These are phyloP conservation scores for Parapsyche elsis DNA, from an alignment of 1,140 invertebrate genomes.

Conservation along the genomic window DNA sequence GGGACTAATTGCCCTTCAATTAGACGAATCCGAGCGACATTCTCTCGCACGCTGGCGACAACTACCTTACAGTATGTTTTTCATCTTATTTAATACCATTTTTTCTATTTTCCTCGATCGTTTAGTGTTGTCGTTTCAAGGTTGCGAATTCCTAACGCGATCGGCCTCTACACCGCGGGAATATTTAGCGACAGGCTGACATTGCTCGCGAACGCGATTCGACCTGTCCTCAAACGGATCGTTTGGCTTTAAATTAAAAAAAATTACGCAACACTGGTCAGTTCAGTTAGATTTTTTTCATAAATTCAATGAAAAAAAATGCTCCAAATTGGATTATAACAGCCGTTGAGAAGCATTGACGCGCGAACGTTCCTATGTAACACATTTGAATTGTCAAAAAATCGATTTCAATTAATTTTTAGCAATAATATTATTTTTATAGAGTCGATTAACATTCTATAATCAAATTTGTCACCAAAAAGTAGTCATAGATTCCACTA, in stretches of 20 bases:
- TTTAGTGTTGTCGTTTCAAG: constrained; percentile 40
- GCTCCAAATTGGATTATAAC: too few species aligned
- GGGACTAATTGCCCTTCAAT: not conserved
- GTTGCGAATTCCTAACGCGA: constrained; percentile 42
- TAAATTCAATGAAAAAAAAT: not conserved
- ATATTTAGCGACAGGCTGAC: constrained; percentile 42
- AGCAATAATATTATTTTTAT: too few species aligned
- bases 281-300: constrained; percentile 33
- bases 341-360: too few species aligned
- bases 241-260: constrained; percentile 51
- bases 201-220: constrained; percentile 43
- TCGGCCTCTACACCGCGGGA: constrained; percentile 5
- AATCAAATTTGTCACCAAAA: too few species aligned
- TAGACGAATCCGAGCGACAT: constrained; percentile 6
- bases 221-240: constrained; percentile 49
- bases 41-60: not conserved
- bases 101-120: not conserved
- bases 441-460: too few species aligned
- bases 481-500: too few species aligned
- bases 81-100: not conserved
- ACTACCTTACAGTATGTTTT: not conserved
- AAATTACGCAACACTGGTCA: constrained; percentile 46
- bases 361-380: too few species aligned
- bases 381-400: too few species aligned
- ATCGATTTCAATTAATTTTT: too few species aligned